phyloP scores from a whole-genome alignment of 2,113 vertebrate species.

The Lophochroa leadbeateri region DNA sequence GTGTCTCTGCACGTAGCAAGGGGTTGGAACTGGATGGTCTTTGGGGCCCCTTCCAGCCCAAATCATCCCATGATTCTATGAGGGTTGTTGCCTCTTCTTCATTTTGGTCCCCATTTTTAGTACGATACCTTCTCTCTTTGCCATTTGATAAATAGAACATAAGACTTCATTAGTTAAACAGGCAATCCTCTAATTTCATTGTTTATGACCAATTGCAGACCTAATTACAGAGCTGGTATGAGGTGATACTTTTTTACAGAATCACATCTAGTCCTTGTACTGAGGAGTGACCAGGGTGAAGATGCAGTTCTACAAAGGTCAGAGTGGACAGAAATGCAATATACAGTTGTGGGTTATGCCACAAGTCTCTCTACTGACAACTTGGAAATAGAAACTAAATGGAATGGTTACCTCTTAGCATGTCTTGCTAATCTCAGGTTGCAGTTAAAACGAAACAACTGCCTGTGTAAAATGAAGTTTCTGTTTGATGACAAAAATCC shows the following conservation, averaged over 20 bases:
- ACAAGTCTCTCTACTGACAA: neutral
- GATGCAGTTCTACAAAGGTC: neutral
- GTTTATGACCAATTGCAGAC: neutral
- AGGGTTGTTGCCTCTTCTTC: neutral
- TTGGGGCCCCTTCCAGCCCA: neutral
- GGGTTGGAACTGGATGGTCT: neutral
- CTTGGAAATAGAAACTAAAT: neutral
- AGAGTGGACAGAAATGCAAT: neutral
- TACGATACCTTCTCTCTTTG: neutral
- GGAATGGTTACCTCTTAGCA: neutral
- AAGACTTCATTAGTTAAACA: neutral
- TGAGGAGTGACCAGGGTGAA: neutral
- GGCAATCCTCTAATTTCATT: neutral
- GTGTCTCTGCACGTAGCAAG: neutral
- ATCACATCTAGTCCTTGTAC: neutral
- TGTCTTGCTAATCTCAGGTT: neutral
- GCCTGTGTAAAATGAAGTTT: neutral
- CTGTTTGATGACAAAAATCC: slow-evolving; percentile 4
- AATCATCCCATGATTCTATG: neutral
- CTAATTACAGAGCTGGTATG: neutral
- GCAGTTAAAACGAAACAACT: neutral
- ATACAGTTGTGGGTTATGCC: neutral
- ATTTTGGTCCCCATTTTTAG: neutral
- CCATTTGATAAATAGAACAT: neutral
- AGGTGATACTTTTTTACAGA: neutral